Evolutionary conservation across 2,797 vertebrate species (phyloP), one percentile per base, ranked within the genome.

Genomic region (Lindbergichthys nudifrons): DNA sequence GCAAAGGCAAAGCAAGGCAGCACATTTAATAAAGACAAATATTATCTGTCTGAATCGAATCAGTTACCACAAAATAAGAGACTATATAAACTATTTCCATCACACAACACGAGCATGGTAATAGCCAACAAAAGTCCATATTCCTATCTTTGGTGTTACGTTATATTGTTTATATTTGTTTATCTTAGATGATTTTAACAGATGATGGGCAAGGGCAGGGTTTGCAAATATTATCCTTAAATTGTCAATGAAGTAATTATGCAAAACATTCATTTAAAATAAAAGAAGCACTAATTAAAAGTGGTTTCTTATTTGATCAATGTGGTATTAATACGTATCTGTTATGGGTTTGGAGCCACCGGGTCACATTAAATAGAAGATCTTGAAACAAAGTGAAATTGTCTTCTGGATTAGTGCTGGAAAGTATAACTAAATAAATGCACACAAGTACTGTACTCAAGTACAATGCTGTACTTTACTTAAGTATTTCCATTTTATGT

Each of bases 11-110:
- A 54, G n/a, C 18, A 21, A 19, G 8, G 11, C 42, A 64, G 6
- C 3, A 8, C 45, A 60, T 13, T 12, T 30, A 65, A 65, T 60
- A 26, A 70, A 70, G 39, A 43, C 3, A 77, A 36, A 26, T 13
- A 3, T 8, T 51, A 21, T 36, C 8, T 32, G 6, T 73, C 46
- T 70, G 48, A 21, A 19, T 50, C 18, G 15, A 69, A 48, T 57
- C 32, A 23, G 32, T 48, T 43, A 19, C 3, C 21, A 30, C 52
- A 63, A 26, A 10, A 32, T 42, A 16, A 63, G 30, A 19, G 3
- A n/a, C 3, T 12, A 53, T 42, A 52, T 50, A 45, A 64, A 10
- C 36, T 46, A 46, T 26, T 62, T 70, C n/a, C 14, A 19, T 14
- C 2, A 15, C 36, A 50, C 18, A 23, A 61, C 7, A 50, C 2